Percentiles rank a stretch among this genome's conserved stretches.
phyloP scores from a whole-genome alignment of 2,888 invertebrate species.

The Leucozona laternaria region DNA sequence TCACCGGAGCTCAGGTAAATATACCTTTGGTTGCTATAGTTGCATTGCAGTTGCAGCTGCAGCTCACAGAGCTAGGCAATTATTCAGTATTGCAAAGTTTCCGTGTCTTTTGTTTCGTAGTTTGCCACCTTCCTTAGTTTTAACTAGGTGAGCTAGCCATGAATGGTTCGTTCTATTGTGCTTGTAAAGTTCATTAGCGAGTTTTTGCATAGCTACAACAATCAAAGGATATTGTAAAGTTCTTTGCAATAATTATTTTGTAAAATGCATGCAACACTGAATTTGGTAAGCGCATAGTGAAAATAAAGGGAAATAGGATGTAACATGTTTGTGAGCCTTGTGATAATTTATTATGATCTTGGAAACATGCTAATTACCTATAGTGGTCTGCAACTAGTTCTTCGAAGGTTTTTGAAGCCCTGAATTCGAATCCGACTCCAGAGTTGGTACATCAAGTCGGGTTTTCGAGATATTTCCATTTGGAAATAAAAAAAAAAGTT shows the following conservation, averaged over 20 bases:
- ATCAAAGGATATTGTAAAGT: slow-evolving; percentile 25
- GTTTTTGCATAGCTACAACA: slow-evolving; percentile 25
- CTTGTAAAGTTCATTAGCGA: slow-evolving; percentile 58
- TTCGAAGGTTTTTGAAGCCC: no score
- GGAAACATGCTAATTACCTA: background rate
- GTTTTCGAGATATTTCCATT: no score
- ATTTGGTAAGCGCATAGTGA: slow-evolving; percentile 16
- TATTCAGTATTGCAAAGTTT: slow-evolving; percentile 56
- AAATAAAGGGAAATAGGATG: slow-evolving; percentile 16
- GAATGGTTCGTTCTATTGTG: slow-evolving; percentile 55
- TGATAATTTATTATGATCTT: background rate
- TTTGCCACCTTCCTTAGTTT: slow-evolving; percentile 9
- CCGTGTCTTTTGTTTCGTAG: slow-evolving; percentile 42
- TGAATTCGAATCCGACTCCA: no score
- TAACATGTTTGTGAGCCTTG: background rate
- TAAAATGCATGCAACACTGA: slow-evolving; percentile 21
- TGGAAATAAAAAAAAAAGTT: no score
- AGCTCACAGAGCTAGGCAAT: slow-evolving; percentile 42
- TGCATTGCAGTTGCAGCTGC: slow-evolving; percentile 51
- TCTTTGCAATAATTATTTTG: slow-evolving; percentile 29
- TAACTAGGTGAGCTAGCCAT: slow-evolving; percentile 5
- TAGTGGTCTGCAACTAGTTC: no score
- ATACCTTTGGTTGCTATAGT: slow-evolving; percentile 16
- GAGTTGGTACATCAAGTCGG: no score
- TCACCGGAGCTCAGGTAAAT: slow-evolving; percentile 93